Percentiles rank a stretch among this genome's conserved stretches.
Evolutionary conservation across 2,888 invertebrate species (phyloP).

Genomic region (Chrysotoxum bicinctum): DNA sequence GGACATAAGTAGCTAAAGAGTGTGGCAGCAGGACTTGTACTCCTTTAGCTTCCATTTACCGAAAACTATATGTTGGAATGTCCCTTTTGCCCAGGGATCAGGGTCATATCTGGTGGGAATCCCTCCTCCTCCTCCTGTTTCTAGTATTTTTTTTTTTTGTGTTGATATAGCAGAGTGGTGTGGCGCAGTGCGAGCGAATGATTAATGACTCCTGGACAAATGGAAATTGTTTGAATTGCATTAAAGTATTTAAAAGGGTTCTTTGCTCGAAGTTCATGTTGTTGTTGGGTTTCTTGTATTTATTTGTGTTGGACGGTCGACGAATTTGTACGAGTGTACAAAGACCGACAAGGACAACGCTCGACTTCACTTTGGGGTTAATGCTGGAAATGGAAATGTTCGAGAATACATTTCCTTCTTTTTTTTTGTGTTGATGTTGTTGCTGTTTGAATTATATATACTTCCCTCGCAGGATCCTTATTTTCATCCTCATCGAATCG

Average conservation of each 20-base stretch:
- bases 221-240: slow-evolving; percentile 81
- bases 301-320: slow-evolving; percentile 37
- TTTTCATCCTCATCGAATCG: slow-evolving; percentile 41
- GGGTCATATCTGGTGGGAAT: slow-evolving; percentile 67
- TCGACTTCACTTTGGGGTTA: slow-evolving; percentile 66
- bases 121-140: slow-evolving; percentile 73
- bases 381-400: slow-evolving; percentile 58
- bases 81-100: slow-evolving; percentile 57
- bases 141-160: not conserved
- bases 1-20: slow-evolving; percentile 63
- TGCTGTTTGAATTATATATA: slow-evolving; percentile 18
- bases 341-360: slow-evolving; percentile 25
- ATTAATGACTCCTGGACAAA: slow-evolving; percentile 81
- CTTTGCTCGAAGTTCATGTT: slow-evolving; percentile 40
- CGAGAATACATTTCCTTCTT: slow-evolving; percentile 56
- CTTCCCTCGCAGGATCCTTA: slow-evolving; percentile 31
- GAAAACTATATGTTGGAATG: slow-evolving; percentile 34
- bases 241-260: slow-evolving; percentile 77
- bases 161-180: slow-evolving; percentile 30
- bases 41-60: slow-evolving; percentile 46
- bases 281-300: slow-evolving; percentile 12
- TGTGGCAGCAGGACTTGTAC: slow-evolving; percentile 15
- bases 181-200: slow-evolving; percentile 75
- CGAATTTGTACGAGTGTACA: not conserved
- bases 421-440: slow-evolving; percentile 5